Evolutionary conservation across 2,797 vertebrate genomes (phyloP).

Genomic region (Alauda arvensis): DNA sequence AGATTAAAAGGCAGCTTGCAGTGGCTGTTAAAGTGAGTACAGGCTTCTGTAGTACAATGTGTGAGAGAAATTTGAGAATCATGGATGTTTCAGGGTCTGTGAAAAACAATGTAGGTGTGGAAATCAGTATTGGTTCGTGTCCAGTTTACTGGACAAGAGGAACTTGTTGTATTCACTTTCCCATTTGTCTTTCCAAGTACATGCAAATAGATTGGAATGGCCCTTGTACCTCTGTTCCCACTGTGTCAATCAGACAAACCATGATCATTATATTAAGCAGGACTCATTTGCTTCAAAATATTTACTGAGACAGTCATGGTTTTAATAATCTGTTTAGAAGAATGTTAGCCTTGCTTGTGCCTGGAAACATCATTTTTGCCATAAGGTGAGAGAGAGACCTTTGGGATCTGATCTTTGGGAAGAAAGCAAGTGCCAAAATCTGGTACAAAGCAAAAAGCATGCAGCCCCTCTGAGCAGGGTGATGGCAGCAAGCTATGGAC

Average conservation of each 20-base stretch:
- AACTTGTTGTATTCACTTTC: not conserved
- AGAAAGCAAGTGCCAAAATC: not conserved
- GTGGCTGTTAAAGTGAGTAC: not conserved
- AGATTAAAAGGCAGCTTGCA: not conserved
- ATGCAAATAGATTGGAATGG: not conserved
- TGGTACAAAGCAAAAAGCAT: not conserved
- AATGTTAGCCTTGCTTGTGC: not conserved
- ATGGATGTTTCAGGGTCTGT: not conserved
- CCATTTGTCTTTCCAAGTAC: not conserved
- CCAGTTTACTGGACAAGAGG: not conserved
- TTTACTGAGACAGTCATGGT: not conserved
- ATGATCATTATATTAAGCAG: not conserved
- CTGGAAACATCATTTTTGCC: not conserved
- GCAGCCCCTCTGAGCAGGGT: not conserved
- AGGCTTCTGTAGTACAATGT: not conserved
- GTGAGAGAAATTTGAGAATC: not conserved
- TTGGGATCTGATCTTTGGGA: not conserved
- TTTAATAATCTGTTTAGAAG: not conserved
- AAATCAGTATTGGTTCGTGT: not conserved
- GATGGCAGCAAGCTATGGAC: accelerated
- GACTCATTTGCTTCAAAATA: not conserved
- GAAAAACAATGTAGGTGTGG: not conserved
- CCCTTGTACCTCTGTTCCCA: not conserved
- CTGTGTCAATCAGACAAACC: not conserved
- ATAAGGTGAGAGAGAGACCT: not conserved